These are phyloP conservation scores for Ceyx cyanopectus DNA, from an alignment of 2,113 vertebrate genomes.

Conservation along the genomic window DNA sequence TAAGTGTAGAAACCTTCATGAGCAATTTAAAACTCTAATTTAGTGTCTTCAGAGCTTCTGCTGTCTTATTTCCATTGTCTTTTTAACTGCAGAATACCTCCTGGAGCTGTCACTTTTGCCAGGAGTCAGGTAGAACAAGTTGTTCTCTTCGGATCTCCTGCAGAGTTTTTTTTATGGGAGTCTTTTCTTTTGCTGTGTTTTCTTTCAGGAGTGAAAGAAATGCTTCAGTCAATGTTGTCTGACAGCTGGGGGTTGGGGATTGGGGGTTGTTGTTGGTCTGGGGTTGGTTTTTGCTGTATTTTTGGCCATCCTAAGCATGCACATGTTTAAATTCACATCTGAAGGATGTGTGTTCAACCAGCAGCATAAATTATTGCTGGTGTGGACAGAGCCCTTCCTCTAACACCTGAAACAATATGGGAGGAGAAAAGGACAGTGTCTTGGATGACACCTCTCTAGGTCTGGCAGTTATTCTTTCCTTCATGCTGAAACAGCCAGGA, in stretches of 20 bases:
- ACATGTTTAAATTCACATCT: neutral
- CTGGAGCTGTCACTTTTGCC: neutral
- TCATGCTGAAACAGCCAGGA: neutral
- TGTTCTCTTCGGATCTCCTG: slow-evolving; percentile 10
- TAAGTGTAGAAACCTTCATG: neutral
- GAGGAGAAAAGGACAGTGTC: neutral
- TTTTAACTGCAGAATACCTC: neutral
- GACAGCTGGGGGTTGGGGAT: neutral
- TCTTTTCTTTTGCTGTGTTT: neutral
- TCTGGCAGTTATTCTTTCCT: neutral
- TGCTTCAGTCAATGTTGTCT: neutral
- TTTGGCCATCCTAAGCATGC: neutral
- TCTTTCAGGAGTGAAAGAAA: neutral
- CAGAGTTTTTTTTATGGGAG: neutral
- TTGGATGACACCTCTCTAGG: neutral
- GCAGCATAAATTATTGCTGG: neutral
- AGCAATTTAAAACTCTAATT: neutral
- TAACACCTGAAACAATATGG: neutral
- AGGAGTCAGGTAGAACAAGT: neutral
- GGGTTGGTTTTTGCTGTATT: neutral
- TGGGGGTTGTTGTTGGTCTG: too few species aligned
- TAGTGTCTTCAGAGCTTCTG: neutral
- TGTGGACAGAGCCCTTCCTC: neutral
- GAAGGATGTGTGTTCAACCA: neutral
- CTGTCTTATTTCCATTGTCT: neutral